Percentiles rank a stretch among this genome's conserved stretches.
Evolutionary conservation across 2,888 invertebrate genomes (phyloP).

Genomic region (Ophion slaviceki): DNA sequence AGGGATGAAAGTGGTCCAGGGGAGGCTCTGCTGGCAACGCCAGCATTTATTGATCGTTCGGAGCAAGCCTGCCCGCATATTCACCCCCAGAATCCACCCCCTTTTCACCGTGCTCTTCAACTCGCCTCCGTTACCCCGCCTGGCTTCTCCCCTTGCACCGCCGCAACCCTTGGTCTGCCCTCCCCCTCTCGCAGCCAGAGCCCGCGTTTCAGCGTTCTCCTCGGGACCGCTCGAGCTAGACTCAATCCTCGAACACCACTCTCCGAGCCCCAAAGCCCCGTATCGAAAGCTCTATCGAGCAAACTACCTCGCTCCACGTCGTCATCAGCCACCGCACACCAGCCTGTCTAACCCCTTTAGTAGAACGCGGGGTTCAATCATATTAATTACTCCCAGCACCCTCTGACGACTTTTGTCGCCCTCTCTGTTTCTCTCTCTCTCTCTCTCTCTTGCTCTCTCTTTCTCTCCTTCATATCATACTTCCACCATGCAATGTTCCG

Average conservation of each 20-base stretch:
- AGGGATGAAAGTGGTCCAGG: conserved; percentile 73
- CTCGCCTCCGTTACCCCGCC: conserved; percentile 38
- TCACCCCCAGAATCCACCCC: conserved; percentile 47
- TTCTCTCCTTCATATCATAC: no score
- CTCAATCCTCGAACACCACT: conserved; percentile 64
- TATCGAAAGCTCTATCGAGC: conserved; percentile 53
- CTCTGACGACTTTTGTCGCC: conserved; percentile 4
- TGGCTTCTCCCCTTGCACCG: background rate
- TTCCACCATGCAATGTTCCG: no score
- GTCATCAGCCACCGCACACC: conserved; percentile 60
- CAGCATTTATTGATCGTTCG: conserved; percentile 82
- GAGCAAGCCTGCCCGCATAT: conserved; percentile 77
- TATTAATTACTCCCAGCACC: conserved; percentile 78
- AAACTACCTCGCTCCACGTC: conserved; percentile 51
- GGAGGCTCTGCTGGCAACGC: conserved; percentile 79
- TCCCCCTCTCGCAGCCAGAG: conserved; percentile 35
- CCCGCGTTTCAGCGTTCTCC: conserved; percentile 36
- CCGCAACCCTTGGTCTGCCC: conserved; percentile 12
- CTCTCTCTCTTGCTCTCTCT: no score
- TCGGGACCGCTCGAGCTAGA: conserved; percentile 51
- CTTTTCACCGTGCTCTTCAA: conserved; percentile 43
- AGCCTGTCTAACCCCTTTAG: conserved; percentile 35
- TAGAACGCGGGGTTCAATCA: conserved; percentile 75
- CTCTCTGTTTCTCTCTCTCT: no score
- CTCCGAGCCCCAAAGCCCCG: conserved; percentile 9